Conservation (phyloP, 2,888 invertebrate genomes). For the Pseudanteris insignis region DNA sequence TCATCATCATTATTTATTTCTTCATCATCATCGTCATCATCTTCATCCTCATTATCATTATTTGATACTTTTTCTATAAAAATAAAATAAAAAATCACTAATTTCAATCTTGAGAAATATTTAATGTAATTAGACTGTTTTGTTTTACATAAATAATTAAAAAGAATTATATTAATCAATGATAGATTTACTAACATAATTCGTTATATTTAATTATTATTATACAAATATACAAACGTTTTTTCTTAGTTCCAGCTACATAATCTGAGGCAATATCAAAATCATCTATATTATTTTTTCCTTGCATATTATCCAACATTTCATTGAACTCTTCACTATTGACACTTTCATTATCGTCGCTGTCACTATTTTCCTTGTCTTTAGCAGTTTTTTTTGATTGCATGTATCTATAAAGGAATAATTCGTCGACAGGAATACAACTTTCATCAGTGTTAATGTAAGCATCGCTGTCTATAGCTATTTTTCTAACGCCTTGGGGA, state of each 20-base stretch:
- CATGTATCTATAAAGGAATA: constrained; percentile 78
- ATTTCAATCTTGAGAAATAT: too few relatives aligned
- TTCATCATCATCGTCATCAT: constrained; percentile 57
- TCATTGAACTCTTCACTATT: constrained; percentile 69
- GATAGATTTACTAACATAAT: too few relatives aligned
- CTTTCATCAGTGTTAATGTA: constrained; percentile 76
- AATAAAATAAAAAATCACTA: too few relatives aligned
- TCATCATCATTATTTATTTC: constrained; percentile 53
- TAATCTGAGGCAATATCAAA: constrained; percentile 69
- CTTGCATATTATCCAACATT: constrained; percentile 66
- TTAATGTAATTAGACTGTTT: too few relatives aligned
- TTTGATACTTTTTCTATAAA: constrained; percentile 28
- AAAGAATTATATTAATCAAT: too few relatives aligned
- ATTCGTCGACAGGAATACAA: constrained; percentile 90
- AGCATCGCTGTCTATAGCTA: constrained; percentile 77
- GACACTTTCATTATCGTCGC: constrained; percentile 66
- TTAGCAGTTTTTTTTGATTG: constrained; percentile 48
- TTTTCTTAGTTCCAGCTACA: constrained; percentile 56
- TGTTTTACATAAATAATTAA: too few relatives aligned
- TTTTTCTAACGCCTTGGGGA: constrained; percentile 75
- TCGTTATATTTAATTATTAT: too few relatives aligned
- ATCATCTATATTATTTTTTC: constrained; percentile 29
- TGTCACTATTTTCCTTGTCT: constrained; percentile 31
- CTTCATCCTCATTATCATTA: constrained; percentile 45
- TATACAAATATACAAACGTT: constrained; percentile 51